A percentile compares a stretch with the other conserved stretches of the same genome.
phyloP scores from a whole-genome alignment of 2,888 invertebrate species.

The Sarcophaga variegata region DNA sequence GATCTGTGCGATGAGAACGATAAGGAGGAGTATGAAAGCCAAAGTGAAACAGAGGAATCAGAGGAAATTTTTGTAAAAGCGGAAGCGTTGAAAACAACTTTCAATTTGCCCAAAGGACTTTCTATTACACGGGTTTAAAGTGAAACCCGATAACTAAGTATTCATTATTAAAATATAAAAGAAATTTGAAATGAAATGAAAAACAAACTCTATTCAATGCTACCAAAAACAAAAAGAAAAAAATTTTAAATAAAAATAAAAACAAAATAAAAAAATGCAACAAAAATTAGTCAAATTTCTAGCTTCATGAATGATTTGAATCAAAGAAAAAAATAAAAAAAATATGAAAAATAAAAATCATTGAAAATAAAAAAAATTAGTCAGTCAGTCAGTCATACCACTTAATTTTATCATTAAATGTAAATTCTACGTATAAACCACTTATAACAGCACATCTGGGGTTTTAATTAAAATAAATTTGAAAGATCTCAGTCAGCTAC shows the following conservation, averaged over 20 bases:
- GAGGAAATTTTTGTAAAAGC: not conserved
- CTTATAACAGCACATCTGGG: too few relatives aligned
- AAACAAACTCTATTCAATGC: conserved; percentile 44
- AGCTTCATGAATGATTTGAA: conserved; percentile 33
- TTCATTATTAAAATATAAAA: not conserved
- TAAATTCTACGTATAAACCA: not conserved
- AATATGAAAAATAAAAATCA: too few relatives aligned
- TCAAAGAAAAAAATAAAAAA: not conserved
- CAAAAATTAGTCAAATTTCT: conserved; percentile 66
- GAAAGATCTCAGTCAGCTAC: too few relatives aligned
- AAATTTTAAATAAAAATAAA: not conserved
- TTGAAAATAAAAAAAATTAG: not conserved
- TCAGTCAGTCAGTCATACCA: not conserved
- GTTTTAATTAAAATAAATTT: too few relatives aligned
- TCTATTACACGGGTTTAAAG: conserved; percentile 55
- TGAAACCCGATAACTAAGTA: not conserved
- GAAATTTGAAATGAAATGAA: not conserved
- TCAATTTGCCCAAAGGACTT: conserved; percentile 61
- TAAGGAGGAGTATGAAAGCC: not conserved
- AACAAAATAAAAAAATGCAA: not conserved
- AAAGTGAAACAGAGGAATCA: not conserved
- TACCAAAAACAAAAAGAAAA: conserved; percentile 48
- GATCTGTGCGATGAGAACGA: conserved; percentile 59
- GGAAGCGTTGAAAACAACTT: not conserved
- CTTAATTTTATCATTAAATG: conserved; percentile 26